A percentile compares a stretch with the other conserved stretches of the same genome.
These are phyloP conservation scores for Netelia inedita DNA, from an alignment of 2,888 invertebrate genomes.

Conservation along the genomic window DNA sequence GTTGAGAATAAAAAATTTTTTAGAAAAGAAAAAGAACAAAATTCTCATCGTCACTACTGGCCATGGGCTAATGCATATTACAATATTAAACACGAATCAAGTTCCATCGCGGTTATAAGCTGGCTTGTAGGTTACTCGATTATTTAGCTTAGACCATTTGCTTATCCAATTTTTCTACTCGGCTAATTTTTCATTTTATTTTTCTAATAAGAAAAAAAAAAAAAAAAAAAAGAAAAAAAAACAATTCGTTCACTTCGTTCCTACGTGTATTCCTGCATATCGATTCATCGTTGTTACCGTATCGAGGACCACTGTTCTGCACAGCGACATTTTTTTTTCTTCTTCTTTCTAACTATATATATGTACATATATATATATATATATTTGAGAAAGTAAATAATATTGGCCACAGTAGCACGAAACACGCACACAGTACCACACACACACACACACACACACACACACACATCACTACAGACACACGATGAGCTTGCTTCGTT, in stretches of 20 bases:
- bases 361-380: constrained; percentile 16
- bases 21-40: no score
- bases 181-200: constrained; percentile 26
- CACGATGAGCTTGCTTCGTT: constrained; percentile 62
- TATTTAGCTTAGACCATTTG: constrained; percentile 60
- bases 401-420: constrained; percentile 1
- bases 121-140: constrained; percentile 64
- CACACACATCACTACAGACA: constrained; percentile 26
- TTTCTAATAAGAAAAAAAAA: not conserved
- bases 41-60: constrained; percentile 41
- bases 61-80: not conserved
- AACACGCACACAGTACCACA: constrained; percentile 27
- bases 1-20: constrained; percentile 35
- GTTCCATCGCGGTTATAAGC: constrained; percentile 58
- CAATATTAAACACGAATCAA: constrained; percentile 30
- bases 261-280: constrained; percentile 61
- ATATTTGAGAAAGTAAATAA: constrained; percentile 11
- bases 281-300: constrained; percentile 57
- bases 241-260: constrained; percentile 27
- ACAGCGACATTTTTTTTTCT: constrained; percentile 48
- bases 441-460: constrained; percentile 33
- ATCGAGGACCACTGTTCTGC: constrained; percentile 62
- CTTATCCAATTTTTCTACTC: constrained; percentile 58
- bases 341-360: constrained; percentile 19
- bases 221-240: no score